Base-by-base conservation (phyloP, 2,888 invertebrate species). In the Sisyra nigra region DNA sequence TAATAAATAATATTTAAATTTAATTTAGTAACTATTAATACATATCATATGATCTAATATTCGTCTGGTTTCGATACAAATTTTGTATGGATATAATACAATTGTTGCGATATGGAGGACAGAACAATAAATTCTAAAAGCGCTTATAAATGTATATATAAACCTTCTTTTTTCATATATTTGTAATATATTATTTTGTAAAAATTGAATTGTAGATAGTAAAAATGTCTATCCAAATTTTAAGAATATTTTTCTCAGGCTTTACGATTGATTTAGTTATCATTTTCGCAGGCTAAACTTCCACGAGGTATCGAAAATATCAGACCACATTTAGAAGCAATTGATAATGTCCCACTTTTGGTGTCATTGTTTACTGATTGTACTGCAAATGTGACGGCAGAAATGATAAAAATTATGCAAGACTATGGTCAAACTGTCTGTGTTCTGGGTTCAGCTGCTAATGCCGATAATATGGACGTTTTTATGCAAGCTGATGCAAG, bases 361-460 rank as follows among this genome's bases (percentile, higher is more conserved):
- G 97, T 98, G 13, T 94, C 94, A 0, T 71, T 98, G 9, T 98
- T 97, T 64, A 98, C 97, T 1, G 97, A 98, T 66, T 97, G 96
- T 65, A 89, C 86, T 2, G 80, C 92, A n/a, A 71, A 77, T 49
- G 89, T 88, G 10, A 93, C 92, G 1, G 71, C 79, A 24, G 84
- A 87, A 62, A 97, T 97, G 97, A 65, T 88, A 48, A 75, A 78
- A 53, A 96, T 97, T 46, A 94, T 97, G 92, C 87, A 89, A 59
- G 89, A 92, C 55, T 89, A 94, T 59, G 91, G 89, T 1, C 94
- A 97, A 67, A 87, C 96, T 17, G 93, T 94, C 1, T 86, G 93
- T 53, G 88, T 93, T 17, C 69, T 97, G 55, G 96, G 96, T 6
- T 94, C 93, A 4, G 80, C 85, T 10, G 85, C 91, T 1, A 91